Percentiles rank a stretch among this genome's conserved stretches.
Conservation (phyloP, 1,140 invertebrate genomes). For the Batillaria attramentaria region DNA sequence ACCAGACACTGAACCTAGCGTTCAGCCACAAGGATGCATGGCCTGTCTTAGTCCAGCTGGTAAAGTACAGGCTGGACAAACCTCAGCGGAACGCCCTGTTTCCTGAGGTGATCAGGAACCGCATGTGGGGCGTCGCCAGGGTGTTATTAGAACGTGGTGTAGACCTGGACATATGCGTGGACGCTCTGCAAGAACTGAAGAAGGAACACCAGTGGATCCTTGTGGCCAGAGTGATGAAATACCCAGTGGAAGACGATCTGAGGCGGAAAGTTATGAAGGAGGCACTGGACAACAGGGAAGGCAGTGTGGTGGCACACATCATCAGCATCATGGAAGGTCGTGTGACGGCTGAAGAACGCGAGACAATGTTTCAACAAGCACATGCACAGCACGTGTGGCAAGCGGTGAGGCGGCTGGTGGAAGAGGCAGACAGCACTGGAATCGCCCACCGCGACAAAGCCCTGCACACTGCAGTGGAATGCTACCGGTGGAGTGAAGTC, state of each 20-base stretch:
- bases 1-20: neutral
- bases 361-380: neutral
- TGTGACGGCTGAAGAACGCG: neutral
- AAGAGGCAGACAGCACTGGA: neutral
- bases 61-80: neutral
- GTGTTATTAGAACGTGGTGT: neutral
- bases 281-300: neutral
- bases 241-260: neutral
- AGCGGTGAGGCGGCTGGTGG: neutral
- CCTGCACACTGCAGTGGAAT: neutral
- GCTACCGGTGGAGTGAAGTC: neutral
- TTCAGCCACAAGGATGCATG: neutral
- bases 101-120: neutral
- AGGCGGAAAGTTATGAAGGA: neutral
- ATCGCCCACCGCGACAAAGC: neutral
- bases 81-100: neutral
- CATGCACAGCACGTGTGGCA: neutral
- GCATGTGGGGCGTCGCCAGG: constrained; percentile 3
- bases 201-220: constrained; percentile 11
- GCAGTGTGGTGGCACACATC: neutral
- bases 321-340: neutral
- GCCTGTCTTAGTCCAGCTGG: neutral
- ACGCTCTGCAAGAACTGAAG: neutral
- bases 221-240: constrained; percentile 15
- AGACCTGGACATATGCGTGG: neutral